phyloP scores from a whole-genome alignment of 2,888 invertebrate species.

The Platycheirus albimanus region DNA sequence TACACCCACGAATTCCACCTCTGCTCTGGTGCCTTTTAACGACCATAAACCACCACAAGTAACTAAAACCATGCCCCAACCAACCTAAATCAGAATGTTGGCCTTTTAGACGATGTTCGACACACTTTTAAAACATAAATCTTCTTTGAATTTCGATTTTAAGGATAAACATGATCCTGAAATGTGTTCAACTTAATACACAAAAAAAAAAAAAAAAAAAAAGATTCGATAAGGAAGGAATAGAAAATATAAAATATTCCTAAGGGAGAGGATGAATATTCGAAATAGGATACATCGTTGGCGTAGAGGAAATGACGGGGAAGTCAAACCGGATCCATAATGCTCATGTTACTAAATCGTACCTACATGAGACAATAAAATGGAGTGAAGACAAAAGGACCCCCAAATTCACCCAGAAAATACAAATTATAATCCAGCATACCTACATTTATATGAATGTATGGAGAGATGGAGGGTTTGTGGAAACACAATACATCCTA shows the following conservation, averaged over 20 bases:
- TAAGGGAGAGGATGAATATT: slow-evolving; percentile 20
- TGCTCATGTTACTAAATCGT: slow-evolving; percentile 46
- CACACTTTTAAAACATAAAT: slow-evolving; percentile 58
- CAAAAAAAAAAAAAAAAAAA: slow-evolving; percentile 4
- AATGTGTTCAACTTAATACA: slow-evolving; percentile 44
- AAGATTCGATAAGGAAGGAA: slow-evolving; percentile 28
- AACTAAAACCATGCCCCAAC: neutral
- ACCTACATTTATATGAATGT: no score
- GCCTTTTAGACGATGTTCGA: slow-evolving; percentile 52
- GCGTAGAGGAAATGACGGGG: slow-evolving; percentile 25
- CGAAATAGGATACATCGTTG: slow-evolving; percentile 47
- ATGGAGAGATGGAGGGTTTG: neutral
- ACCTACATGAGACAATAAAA: slow-evolving; percentile 36
- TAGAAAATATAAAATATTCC: slow-evolving; percentile 4
- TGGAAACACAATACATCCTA: neutral
- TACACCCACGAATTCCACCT: slow-evolving; percentile 16
- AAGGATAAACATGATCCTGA: slow-evolving; percentile 53
- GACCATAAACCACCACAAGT: slow-evolving; percentile 39
- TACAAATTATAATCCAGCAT: neutral
- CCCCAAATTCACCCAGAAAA: slow-evolving; percentile 19
- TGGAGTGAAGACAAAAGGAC: slow-evolving; percentile 25
- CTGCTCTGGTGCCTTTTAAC: slow-evolving; percentile 40
- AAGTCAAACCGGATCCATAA: slow-evolving; percentile 45
- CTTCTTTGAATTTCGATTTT: slow-evolving; percentile 63
- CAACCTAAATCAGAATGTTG: slow-evolving; percentile 15